Percentiles rank a stretch among this genome's conserved stretches.
Conservation (phyloP, 2,888 invertebrate species). For the Oligia fasciuncula region DNA sequence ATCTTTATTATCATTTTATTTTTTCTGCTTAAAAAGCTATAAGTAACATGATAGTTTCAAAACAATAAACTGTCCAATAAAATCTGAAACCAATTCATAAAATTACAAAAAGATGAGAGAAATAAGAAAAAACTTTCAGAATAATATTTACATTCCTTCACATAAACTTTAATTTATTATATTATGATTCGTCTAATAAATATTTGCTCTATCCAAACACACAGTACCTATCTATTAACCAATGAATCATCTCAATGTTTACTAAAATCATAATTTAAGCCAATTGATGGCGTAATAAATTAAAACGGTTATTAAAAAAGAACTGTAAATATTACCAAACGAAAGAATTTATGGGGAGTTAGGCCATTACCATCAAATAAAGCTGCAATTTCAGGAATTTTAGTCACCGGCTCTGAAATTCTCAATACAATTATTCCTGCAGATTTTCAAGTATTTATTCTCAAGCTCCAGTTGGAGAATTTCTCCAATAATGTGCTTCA, state of each 20-base stretch:
- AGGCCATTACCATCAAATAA: conserved; percentile 3
- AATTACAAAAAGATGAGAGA: conserved; percentile 3
- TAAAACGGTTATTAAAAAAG: conserved; percentile 36
- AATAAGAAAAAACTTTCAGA: conserved; percentile 6
- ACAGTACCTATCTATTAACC: neutral
- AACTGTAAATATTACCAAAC: conserved; percentile 31
- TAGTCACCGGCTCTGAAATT: neutral
- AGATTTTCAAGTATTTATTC: conserved; percentile 23
- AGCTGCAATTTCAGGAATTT: neutral
- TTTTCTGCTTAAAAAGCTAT: neutral
- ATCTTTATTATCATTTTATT: neutral
- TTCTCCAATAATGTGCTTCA: conserved; percentile 22
- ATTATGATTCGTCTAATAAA: conserved; percentile 26
- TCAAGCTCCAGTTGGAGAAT: conserved; percentile 3
- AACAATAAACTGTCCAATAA: conserved; percentile 20
- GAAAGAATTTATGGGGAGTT: conserved; percentile 25
- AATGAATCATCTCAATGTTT: conserved; percentile 53
- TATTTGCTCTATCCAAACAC: conserved; percentile 27
- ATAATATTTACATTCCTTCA: conserved; percentile 36
- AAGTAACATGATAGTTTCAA: neutral
- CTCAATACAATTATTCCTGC: conserved; percentile 9
- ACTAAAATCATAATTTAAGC: conserved; percentile 49
- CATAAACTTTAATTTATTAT: conserved; percentile 20
- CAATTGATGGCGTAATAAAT: conserved; percentile 50
- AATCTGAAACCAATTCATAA: neutral